Percentiles rank a stretch among this genome's conserved stretches.
These are phyloP conservation scores for Sarcophaga carnaria DNA, from an alignment of 2,888 invertebrate genomes.

Conservation along the genomic window DNA sequence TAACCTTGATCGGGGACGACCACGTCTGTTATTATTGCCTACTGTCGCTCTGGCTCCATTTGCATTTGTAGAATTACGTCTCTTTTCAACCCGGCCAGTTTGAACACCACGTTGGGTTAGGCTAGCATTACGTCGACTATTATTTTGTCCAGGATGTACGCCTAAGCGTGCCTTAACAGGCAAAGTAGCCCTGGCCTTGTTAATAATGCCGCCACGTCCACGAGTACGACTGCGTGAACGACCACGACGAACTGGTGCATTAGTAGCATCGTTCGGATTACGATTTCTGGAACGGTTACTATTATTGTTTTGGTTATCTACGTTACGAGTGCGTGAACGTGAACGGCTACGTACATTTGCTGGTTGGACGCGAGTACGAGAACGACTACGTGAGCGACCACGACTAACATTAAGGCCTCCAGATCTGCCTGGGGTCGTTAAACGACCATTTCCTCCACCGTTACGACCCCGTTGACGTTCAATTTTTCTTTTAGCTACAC, in stretches of 20 bases:
- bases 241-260: conserved; percentile 62
- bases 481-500: conserved; percentile 74
- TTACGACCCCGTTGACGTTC: conserved; percentile 64
- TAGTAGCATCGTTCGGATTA: conserved; percentile 44
- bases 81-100: conserved; percentile 77
- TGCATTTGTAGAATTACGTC: conserved; percentile 72
- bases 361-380: conserved; percentile 65
- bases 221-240: conserved; percentile 71
- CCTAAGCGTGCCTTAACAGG: conserved; percentile 79
- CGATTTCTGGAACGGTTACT: conserved; percentile 68
- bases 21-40: conserved; percentile 71
- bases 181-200: conserved; percentile 74
- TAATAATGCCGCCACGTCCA: conserved; percentile 49
- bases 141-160: conserved; percentile 72
- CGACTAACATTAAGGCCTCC: conserved; percentile 63
- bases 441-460: conserved; percentile 27
- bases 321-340: conserved; percentile 65
- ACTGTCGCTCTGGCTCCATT: conserved; percentile 66
- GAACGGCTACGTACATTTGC: conserved; percentile 70
- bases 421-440: conserved; percentile 67
- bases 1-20: conserved; percentile 76
- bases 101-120: conserved; percentile 74
- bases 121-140: conserved; percentile 68
- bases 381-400: conserved; percentile 75
- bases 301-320: conserved; percentile 51